phyloP scores from a whole-genome alignment of 2,113 vertebrate species.

The Sardina pilchardus region DNA sequence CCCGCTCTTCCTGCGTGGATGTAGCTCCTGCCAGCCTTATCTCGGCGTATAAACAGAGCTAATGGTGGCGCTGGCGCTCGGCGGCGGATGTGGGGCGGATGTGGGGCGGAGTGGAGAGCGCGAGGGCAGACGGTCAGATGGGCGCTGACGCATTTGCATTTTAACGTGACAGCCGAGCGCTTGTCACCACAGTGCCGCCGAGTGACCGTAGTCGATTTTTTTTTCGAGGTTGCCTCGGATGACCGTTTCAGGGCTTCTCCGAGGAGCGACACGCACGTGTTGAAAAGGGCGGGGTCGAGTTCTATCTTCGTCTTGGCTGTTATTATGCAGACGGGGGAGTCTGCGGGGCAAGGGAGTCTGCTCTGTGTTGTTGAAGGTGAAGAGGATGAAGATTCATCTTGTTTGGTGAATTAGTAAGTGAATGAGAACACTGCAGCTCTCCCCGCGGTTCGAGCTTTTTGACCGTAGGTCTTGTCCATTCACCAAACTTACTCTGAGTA shows the following conservation, averaged over 20 bases:
- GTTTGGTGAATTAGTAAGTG: neutral
- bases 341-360: too few species aligned
- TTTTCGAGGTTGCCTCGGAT: constrained; percentile 43
- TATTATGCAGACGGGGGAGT: too few species aligned
- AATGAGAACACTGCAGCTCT: neutral
- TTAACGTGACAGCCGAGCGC: constrained; percentile 43
- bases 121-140: constrained; percentile 10
- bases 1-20: constrained; percentile 43
- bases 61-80: constrained; percentile 33
- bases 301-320: too few species aligned
- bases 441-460: too few species aligned
- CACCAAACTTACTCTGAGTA: neutral
- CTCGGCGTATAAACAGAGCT: constrained; percentile 52
- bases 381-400: too few species aligned
- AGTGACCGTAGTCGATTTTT: constrained; percentile 22
- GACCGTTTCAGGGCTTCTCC: constrained; percentile 6
- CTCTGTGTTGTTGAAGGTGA: too few species aligned
- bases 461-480: neutral
- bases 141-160: constrained; percentile 49
- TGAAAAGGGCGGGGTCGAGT: neutral
- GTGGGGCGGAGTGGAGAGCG: neutral
- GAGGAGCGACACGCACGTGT: neutral
- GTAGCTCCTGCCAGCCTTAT: constrained; percentile 44
- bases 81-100: neutral
- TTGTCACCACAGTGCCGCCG: constrained; percentile 13